Conservation (phyloP, 2,888 invertebrate species). For the Temnothorax rugatulus region DNA sequence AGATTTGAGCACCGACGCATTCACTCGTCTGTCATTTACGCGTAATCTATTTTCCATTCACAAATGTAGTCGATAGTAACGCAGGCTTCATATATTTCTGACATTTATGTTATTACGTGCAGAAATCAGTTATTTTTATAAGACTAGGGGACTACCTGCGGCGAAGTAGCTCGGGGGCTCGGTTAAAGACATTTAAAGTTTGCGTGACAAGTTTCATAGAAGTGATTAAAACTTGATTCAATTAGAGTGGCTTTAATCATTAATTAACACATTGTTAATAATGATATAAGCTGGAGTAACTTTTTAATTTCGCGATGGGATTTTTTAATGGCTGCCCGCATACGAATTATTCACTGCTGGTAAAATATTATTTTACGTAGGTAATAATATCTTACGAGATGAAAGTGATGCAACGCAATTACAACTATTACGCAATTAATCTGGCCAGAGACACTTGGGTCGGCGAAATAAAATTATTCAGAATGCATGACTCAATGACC, state of each 20-base stretch:
- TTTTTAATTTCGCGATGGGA: slow-evolving; percentile 60
- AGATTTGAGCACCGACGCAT: not conserved
- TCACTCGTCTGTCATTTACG: not conserved
- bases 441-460: not conserved
- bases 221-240: slow-evolving; percentile 66
- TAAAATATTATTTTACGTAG: not conserved
- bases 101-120: not conserved
- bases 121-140: slow-evolving; percentile 28
- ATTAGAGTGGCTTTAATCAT: slow-evolving; percentile 58
- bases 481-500: not conserved
- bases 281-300: slow-evolving; percentile 39
- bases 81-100: not conserved
- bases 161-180: slow-evolving; percentile 32
- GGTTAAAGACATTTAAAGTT: slow-evolving; percentile 60
- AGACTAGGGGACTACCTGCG: slow-evolving; percentile 16
- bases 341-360: slow-evolving; percentile 13
- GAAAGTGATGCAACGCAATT: slow-evolving; percentile 2
- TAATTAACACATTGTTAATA: slow-evolving; percentile 69
- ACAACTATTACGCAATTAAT: not conserved
- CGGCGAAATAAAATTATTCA: slow-evolving; percentile 16
- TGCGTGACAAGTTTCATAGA: slow-evolving; percentile 52
- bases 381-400: not conserved
- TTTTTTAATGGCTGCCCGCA: slow-evolving; percentile 5
- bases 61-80: not conserved
- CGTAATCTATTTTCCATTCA: not conserved